Evolutionary conservation across 2,888 invertebrate species (phyloP), one percentile per base, ranked within the genome.

Genomic region (Polyommatus icarus): DNA sequence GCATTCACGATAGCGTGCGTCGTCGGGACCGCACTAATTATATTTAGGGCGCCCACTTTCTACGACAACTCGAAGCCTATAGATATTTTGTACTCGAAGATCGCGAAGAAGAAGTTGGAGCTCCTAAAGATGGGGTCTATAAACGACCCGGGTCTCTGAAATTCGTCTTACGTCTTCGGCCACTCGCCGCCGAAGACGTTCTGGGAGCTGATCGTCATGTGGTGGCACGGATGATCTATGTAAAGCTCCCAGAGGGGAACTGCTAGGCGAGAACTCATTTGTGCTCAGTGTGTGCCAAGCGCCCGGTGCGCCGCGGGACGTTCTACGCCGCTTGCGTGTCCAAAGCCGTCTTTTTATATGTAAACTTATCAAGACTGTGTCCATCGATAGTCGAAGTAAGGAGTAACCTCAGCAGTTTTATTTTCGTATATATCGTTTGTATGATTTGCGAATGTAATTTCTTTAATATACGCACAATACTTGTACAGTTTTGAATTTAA

Each of bases 1-100:
- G 96, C 98, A 86, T 99, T 99, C 94, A 97, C 99, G 88, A 95
- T 98, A 89, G 98, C 98, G 83, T 99, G 99, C 91, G 95, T 99
- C 82, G 93, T 98, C 80, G 99, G 99, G 82, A 99, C 98, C 80
- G 97, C 96, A 79, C 95, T 97, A 84, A 98, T 98, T 87, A 98
- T 98, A 90, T 95, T 98, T 81, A 96, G 97, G 91, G 98, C 98
- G 84, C 98, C 98, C 80, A 97, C 98, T 78, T 95, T 98, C 86
- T 98, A 98, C 93, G 98, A 98, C 94, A 97, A 96, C 87, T 96
- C 97, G 84, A 96, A 97, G 90, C 98, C 98, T 82, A 97, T 98
- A 91, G 98, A 98, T 92, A 97, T 98, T 84, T 95, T 97, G 83
- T 97, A 98, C 93, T 98, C 98, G 82, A 98, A 98, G 92, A 97